Conservation (phyloP, 2,888 invertebrate species). For the Tipula confusa region DNA sequence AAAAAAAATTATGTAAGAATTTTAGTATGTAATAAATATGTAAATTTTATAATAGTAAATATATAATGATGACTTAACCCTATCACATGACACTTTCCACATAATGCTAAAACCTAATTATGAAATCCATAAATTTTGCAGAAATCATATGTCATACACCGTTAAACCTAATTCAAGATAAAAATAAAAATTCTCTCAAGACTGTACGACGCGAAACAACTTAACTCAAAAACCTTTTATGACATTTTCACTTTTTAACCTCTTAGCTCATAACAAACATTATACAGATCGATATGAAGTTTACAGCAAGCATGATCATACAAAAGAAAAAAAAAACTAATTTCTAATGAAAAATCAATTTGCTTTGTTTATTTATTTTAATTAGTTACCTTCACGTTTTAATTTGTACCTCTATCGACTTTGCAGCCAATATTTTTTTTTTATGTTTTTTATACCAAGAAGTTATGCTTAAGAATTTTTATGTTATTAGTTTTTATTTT, state of each 20-base stretch:
- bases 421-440: background rate
- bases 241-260: background rate
- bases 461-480: conserved; percentile 14
- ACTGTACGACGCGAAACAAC: background rate
- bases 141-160: background rate
- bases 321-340: background rate
- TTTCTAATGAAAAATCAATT: conserved; percentile 25
- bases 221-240: background rate
- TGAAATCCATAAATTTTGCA: too few species aligned
- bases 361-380: conserved; percentile 25
- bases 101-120: too few species aligned
- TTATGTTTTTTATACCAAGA: background rate
- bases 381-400: conserved; percentile 25
- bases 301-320: background rate
- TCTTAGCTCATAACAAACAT: background rate
- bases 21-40: too few species aligned
- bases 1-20: too few species aligned
- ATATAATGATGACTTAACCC: too few species aligned
- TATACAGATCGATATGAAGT: background rate
- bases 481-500: background rate
- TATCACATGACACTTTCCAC: too few species aligned
- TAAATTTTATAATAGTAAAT: too few species aligned
- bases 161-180: background rate
- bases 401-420: background rate
- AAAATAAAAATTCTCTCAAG: background rate